Base-by-base conservation (phyloP, 64 coral and sea anemone species). In the Dendrophyllia cribrosa region DNA sequence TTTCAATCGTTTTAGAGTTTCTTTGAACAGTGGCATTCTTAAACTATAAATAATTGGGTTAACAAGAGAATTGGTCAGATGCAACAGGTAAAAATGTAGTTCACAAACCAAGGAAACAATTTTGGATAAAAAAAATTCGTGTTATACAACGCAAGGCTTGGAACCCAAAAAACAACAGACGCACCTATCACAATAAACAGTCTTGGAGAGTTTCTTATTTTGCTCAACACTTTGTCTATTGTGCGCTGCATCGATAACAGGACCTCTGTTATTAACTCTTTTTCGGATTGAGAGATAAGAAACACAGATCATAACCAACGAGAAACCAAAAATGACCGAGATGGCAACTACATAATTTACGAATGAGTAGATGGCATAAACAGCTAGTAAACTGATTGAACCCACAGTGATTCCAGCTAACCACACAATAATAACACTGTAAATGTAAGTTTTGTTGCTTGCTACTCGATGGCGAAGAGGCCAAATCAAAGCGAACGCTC, bases 41-140 rank as follows among this genome's bases (percentile, higher is more conserved):
- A 75, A 75, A 50, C 45, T 75, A 17, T 50, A 74, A 75, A 75
- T 75, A 5, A 75, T 19, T 48, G 72, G 72, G 17, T 75, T 75
- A 1, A 75, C 72, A 15, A 75, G 15, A 50, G 46, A 75, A 75
- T 75, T 75, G 72, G 44, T 46, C 14, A 75, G 7, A 75, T 19
- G 44, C 7, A 49, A 49, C 5, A 75, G 5, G 13, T 6, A 49
- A 51, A 75, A 75, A 47, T 75, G 72, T 75, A 17, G 7, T 16
- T 14, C 13, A 75, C 15, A 50, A 17, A 15, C 3, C 7, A 2
- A 50, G 44, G 17, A 50, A 50, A 43, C 45, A 44, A 50, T 1
- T 20, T 16, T 4, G 46, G 19, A 75, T 16, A 75, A 1, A 8
- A 15, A 75, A 48, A 7, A 48, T 7, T 17, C 6, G 11, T 55